Conservation (phyloP, 2,113 vertebrate genomes). For the rabbit (Oryctolagus cuniculus) region DNA sequence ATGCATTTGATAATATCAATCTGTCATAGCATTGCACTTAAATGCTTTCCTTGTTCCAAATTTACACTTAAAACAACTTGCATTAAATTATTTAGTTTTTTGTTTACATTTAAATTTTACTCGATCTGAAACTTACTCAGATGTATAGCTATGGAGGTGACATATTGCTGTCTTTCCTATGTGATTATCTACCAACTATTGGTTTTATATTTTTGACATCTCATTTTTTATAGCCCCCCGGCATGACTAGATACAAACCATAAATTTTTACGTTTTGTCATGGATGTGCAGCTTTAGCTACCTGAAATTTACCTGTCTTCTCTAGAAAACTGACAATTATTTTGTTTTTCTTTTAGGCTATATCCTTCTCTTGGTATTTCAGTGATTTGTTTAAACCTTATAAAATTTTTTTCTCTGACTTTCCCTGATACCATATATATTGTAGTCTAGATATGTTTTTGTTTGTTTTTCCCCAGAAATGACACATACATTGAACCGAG, state of each 20-base stretch:
- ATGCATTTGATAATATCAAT: background rate
- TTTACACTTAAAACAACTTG: background rate
- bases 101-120: background rate
- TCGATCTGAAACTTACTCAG: background rate
- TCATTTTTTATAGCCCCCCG: background rate
- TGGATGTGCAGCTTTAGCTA: background rate
- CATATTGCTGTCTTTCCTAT: background rate
- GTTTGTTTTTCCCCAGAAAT: background rate
- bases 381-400: background rate
- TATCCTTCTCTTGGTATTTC: background rate
- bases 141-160: background rate
- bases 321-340: background rate
- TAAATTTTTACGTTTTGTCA: background rate
- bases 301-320: background rate
- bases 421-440: background rate
- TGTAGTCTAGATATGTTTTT: background rate
- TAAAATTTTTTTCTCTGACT: background rate
- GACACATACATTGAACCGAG: background rate
- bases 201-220: background rate
- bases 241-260: background rate
- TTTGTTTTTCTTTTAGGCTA: background rate
- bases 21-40: background rate
- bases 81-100: background rate
- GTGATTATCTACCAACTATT: background rate
- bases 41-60: background rate